These are phyloP conservation scores for Lagodon rhomboides DNA, from an alignment of 2,797 vertebrate species.

Conservation along the genomic window DNA sequence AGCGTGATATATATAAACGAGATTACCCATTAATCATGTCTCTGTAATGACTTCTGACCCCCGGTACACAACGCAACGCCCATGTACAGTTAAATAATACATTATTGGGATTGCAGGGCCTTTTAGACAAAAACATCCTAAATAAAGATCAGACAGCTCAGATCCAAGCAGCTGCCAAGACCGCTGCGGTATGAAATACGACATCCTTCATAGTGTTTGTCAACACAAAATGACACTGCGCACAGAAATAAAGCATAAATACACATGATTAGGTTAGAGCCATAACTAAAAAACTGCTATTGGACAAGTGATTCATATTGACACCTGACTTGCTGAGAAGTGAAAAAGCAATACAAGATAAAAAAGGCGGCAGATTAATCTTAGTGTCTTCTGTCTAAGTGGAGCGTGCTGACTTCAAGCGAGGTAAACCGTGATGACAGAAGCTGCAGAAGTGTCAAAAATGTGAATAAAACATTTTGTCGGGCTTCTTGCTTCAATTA, in stretches of 20 bases:
- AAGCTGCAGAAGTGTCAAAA: conserved; percentile 22
- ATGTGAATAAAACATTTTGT: conserved; percentile 53
- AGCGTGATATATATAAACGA: conserved; percentile 78
- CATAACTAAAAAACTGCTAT: not conserved
- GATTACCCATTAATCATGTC: conserved; percentile 78
- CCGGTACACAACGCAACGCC: conserved; percentile 26
- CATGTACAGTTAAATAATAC: conserved; percentile 57
- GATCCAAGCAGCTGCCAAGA: conserved; percentile 36
- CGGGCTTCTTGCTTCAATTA: conserved; percentile 50
- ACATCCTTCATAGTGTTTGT: conserved; percentile 5
- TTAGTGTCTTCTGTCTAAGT: conserved; percentile 47
- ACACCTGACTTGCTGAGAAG: conserved; percentile 45
- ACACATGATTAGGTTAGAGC: conserved; percentile 19
- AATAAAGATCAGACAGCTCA: conserved; percentile 49
- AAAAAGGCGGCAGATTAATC: conserved; percentile 39
- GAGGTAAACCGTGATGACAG: conserved; percentile 31
- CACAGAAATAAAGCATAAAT: conserved; percentile 27
- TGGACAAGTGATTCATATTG: conserved; percentile 38
- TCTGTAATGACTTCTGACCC: conserved; percentile 74
- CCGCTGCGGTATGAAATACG: conserved; percentile 9
- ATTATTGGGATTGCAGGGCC: conserved; percentile 39
- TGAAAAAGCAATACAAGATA: conserved; percentile 38
- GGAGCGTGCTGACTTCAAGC: conserved; percentile 50
- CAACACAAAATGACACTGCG: conserved; percentile 1
- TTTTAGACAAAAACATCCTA: conserved; percentile 56